phyloP scores from a whole-genome alignment of 1,140 invertebrate species.

The Pseudomyrmex flavicornis region DNA sequence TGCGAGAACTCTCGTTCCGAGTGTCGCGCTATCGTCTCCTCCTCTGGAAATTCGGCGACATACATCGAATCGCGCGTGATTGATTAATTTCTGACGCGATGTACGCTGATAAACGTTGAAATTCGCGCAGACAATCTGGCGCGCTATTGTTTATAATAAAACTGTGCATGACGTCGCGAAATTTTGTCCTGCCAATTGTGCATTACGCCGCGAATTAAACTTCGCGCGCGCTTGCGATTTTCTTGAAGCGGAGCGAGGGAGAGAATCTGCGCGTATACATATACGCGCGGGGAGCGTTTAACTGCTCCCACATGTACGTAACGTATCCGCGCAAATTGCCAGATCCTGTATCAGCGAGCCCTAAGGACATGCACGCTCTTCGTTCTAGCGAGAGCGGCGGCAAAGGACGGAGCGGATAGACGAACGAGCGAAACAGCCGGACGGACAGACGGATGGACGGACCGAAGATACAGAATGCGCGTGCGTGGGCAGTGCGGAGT shows the following conservation, averaged over 20 bases:
- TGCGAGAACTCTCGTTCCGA: conserved; percentile 20
- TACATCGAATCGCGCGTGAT: not conserved
- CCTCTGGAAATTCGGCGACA: not conserved
- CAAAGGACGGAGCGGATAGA: conserved; percentile 70
- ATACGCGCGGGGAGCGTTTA: conserved; percentile 60
- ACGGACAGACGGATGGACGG: conserved; percentile 47
- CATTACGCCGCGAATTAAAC: conserved; percentile 34
- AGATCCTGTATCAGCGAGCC: conserved; percentile 75
- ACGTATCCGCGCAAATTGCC: conserved; percentile 77
- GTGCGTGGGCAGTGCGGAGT: conserved; percentile 78
- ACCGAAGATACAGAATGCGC: conserved; percentile 74
- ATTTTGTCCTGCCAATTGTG: conserved; percentile 23
- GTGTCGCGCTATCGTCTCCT: too few relatives aligned
- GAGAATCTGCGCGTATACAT: conserved; percentile 43
- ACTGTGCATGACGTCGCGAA: not conserved
- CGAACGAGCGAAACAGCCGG: conserved; percentile 54
- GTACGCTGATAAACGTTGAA: not conserved
- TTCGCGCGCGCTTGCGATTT: conserved; percentile 49
- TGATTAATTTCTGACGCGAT: not conserved
- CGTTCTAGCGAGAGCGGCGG: conserved; percentile 67
- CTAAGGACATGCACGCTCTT: conserved; percentile 71
- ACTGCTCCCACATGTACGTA: conserved; percentile 68
- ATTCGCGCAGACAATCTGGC: not conserved
- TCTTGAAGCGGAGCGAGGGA: conserved; percentile 60
- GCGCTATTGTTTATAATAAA: not conserved